These are phyloP conservation scores for Tetragonula carbonaria DNA, from an alignment of 2,888 invertebrate genomes.

Conservation along the genomic window DNA sequence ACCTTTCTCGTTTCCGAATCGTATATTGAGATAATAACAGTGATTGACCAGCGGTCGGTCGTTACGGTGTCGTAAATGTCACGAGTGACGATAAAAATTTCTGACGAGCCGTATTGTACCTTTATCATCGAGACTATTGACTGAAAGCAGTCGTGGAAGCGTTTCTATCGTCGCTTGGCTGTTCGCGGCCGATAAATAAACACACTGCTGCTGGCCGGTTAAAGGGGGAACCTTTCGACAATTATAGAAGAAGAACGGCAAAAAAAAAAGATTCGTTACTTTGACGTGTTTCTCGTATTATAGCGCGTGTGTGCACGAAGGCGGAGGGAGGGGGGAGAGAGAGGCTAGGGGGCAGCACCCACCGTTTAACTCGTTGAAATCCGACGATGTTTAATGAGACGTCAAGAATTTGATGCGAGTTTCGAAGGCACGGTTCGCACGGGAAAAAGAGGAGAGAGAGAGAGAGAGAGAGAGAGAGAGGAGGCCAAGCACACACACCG, in stretches of 20 bases:
- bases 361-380: constrained; percentile 69
- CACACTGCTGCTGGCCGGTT: neutral
- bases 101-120: constrained; percentile 24
- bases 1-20: neutral
- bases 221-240: neutral
- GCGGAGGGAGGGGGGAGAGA: neutral
- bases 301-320: neutral
- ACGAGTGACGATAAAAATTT: constrained; percentile 46
- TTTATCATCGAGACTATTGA: neutral
- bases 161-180: constrained; percentile 26
- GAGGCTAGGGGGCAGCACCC: constrained; percentile 3
- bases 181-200: constrained; percentile 20
- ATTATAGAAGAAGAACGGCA: neutral
- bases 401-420: constrained; percentile 74
- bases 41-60: constrained; percentile 37
- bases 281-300: neutral
- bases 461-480: too few species aligned
- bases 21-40: constrained; percentile 37
- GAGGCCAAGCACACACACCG: neutral
- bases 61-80: constrained; percentile 54
- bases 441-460: neutral
- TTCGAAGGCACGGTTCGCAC: constrained; percentile 58
- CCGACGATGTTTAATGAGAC: constrained; percentile 73
- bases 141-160: constrained; percentile 24
- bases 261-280: constrained; percentile 6